Evolutionary conservation across 2,888 invertebrate species (phyloP), one percentile per base, ranked within the genome.

Genomic region (Drosophila mulleri): DNA sequence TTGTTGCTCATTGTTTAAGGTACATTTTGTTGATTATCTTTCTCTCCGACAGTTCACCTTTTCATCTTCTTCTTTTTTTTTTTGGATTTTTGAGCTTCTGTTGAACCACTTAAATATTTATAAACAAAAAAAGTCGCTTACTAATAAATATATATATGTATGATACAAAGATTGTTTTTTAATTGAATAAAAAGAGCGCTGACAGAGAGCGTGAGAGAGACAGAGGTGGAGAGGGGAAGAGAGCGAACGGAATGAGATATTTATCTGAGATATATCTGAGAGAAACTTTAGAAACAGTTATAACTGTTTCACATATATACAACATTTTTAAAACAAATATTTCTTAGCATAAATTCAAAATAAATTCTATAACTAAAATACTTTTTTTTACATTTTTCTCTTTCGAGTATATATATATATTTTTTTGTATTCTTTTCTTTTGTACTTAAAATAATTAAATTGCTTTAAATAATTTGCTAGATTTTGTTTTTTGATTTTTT

Each of bases 1-100:
- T 80, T 78, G 69, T 71, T 77, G 60, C 65, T 68, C 74, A 67
- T 50, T 64, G 42, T 75, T 68, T 86, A 87, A 84, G 84, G 84
- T 84, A 84, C 84, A 79, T 79, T 83, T 72, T 68, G 75, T 74
- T 77, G 72, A 79, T 79, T 71, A 62, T 64, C 57, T 61, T 67
- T 52, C 68, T 52, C 50, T 60, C 37, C 23, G 35, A 53, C 48
- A 52, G 41, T 29, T 35, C 52, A 37, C 18, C 14, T 63, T 58
- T 53, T 53, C 47, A 39, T 59, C 50, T 9, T 58, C 66, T 59
- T 68, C 59, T 67, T 68, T 8, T 62, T 71, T 65, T 67, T 72
- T 80, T 76, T 64, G 62, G 77, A 54, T 70, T 66, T 79, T 75
- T 78, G 79, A 80, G 79, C 79, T 73, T 79, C 65, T 56, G 58